Base-by-base conservation (phyloP, 2,797 vertebrate genomes). In the Cyclopterus lumpus region DNA sequence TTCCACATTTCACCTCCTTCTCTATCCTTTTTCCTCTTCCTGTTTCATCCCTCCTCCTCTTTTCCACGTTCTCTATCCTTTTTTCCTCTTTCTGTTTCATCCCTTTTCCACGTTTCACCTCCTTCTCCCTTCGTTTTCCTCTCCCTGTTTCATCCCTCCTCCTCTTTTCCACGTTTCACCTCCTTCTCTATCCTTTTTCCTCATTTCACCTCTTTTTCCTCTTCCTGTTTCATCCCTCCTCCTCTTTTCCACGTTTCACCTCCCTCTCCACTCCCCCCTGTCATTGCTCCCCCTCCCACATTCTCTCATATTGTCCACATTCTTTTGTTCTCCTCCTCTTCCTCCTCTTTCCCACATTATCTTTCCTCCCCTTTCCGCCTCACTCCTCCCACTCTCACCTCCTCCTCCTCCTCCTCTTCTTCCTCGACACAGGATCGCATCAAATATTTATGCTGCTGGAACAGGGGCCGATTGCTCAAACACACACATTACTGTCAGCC, bases 361-460 rank as follows among this genome's bases (percentile, higher is more conserved):
- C 10, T 30, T 34, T 8, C 75, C n/a, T 30, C 70, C 36, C 18
- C 38, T 30, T 44, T 60, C 73, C 54, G 4, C 57, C 51, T 40
- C 46, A 7, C 22, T 67, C 80, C 67, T 71, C 46, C 65, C 51
- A 11, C 48, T 36, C 14, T 44, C 44, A 14, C 48, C 42, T 30
- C 58, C 42, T 57, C 70, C 58, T 22, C 38, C 28, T 34, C 58
- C 79, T 48, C 73, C 87, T 54, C 61, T 75, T 83, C 64, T 51
- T 68, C 67, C 71, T 15, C 24, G 53, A 88, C 83, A 80, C 83
- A 53, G 75, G 81, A 88, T 88, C 88, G 78, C 91, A 94, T 94
- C 87, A 92, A 93, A 93, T 93, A 93, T 94, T 92, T 90, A 92
- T 93, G 82, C 82, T 73, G 87, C 88, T 91, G 86, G 84, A 91